A percentile compares a stretch with the other conserved stretches of the same genome.
phyloP scores from a whole-genome alignment of 2,113 vertebrate genomes.

The Psophia crepitans region DNA sequence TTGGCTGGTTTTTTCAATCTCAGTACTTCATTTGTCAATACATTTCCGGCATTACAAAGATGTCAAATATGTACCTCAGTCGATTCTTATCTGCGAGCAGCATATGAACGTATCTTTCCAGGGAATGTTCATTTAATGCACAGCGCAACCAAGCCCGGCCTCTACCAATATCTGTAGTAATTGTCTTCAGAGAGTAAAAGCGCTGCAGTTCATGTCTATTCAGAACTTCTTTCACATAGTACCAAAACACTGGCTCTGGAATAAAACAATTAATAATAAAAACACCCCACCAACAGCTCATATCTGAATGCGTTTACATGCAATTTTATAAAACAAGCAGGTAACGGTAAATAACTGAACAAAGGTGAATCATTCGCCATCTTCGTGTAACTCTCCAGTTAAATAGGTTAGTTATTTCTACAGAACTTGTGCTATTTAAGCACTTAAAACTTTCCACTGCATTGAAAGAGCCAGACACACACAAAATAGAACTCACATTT shows the following conservation, averaged over 20 bases:
- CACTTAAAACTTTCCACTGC: neutral
- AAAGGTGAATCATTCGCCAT: neutral
- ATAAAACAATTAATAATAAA: neutral
- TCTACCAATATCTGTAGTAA: conserved; percentile 86
- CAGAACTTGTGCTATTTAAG: neutral
- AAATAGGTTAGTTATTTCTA: conserved; percentile 8
- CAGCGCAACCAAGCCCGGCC: conserved; percentile 97
- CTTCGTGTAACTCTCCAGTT: neutral
- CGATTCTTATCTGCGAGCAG: conserved; percentile 86
- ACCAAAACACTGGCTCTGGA: conserved; percentile 93
- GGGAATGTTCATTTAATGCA: conserved; percentile 93
- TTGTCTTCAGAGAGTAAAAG: conserved; percentile 88
- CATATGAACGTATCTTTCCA: conserved; percentile 92
- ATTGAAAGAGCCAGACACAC: neutral
- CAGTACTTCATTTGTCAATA: neutral
- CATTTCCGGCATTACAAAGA: neutral
- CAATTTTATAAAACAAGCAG: neutral
- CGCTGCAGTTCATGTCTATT: conserved; percentile 93
- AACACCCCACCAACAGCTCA: neutral
- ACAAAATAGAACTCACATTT: neutral
- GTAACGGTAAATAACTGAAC: neutral
- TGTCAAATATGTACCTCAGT: conserved; percentile 78
- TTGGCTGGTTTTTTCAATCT: neutral
- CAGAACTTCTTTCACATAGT: conserved; percentile 93
- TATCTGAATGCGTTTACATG: neutral